Evolutionary conservation across 2,113 vertebrate species (phyloP), one percentile per base, ranked within the genome.

Genomic region (Hemiprocne comata): DNA sequence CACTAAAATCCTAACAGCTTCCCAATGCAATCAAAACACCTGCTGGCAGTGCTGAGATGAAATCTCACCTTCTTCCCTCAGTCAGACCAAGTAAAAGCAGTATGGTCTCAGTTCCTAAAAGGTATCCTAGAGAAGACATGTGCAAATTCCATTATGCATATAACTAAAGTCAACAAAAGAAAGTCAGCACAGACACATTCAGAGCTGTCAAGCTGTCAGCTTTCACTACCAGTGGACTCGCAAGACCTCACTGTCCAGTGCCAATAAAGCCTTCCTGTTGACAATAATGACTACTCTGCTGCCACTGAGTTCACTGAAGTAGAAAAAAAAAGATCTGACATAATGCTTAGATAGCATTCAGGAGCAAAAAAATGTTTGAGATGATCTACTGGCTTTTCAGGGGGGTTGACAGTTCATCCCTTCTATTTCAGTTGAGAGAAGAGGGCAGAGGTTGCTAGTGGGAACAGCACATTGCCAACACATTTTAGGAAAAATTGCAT

Each of bases 271-370:
- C 13, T 81, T 80, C 31, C 74, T 80, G 71, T 71, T 85, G 77
- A 92, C 87, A 95, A 83, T 80, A 91, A 96, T 60, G 40, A 85
- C 66, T 83, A 33, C 58, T 62, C 71, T 71, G 60, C 93, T 85
- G 80, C 93, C 66, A 93, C 58, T 9, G 50, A 87, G 82, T 72
- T 86, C 65, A 65, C 55, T 94, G 55, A 92, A 81, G 71, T 29
- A 89, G 78, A 79, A 94, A 83, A 91, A 87, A 91, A 90, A 70
- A 48, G 61, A 91, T 88, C 60, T 66, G 76, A 87, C 87, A 97
- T 80, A 57, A 93, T 73, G 70, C 58, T 92, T 76, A 89, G 28
- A 70, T 77, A 95, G 65, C 53, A 94, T 48, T 89, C 78, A 61
- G 65, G 53, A 94, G 46, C 17, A 53, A 93, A 91, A 79, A 95